Evolutionary conservation across 2,113 vertebrate species (phyloP), one percentile per base, ranked within the genome.

Genomic region (Pedionomus torquatus): DNA sequence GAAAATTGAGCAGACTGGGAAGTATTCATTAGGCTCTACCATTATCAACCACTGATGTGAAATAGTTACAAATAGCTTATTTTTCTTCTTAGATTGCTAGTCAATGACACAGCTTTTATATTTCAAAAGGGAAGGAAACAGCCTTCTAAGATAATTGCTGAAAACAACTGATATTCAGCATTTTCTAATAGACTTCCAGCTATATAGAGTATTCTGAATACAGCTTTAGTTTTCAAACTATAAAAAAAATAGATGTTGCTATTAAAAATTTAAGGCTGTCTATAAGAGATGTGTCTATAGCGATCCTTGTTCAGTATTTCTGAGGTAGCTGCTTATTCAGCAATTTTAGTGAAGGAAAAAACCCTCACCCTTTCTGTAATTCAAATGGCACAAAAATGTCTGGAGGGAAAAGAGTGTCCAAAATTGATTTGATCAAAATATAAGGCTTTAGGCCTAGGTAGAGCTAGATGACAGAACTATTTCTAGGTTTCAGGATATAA

Each of bases 301-400:
- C 20, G 26, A 75, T 75, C 41, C 16, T 57, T 61, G 60, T 17
- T 37, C 64, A 26, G 3, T 26, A 33, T 20, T 5, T 43, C 65
- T 66, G 31, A 70, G 75, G 20, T 8, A 75, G 11, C 6, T 48
- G 41, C 17, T 82, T 88, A 43, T 88, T 74, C 79, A 90, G 30
- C 65, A 82, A 23, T 88, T 64, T 81, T 25, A 65, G 17, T 21
- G 17, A 81, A 69, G 48, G 9, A 48, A 60, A 37, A 81, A 43
- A 30, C 0, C 0, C 2, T 1, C 17, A 37, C 7, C 3, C 5
- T 39, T 28, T 55, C n/a, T 78, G 21, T 25, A 61, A 70, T 78
- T 82, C 20, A 70, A 57, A 48, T 44, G 39, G 3, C 17, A 82
- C 44, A 85, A 68, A 90, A 69, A 65, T 84, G 3, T 61, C 61